phyloP scores from a whole-genome alignment of 1,140 invertebrate genomes.

The Listronotus bonariensis region DNA sequence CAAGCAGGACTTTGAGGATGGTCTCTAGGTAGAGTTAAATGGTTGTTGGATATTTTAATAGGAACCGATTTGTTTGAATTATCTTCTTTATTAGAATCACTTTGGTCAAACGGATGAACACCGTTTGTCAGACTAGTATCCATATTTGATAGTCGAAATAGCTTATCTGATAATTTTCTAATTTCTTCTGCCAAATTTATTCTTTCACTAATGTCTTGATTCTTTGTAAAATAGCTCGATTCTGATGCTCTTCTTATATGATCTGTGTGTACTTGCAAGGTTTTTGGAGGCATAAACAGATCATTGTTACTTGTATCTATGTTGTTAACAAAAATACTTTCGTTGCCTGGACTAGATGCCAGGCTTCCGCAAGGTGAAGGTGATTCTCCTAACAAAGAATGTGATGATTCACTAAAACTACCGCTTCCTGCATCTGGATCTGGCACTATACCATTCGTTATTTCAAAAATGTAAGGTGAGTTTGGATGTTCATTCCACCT shows the following conservation, averaged over 20 bases:
- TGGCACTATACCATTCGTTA: slow-evolving; percentile 54
- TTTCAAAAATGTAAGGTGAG: slow-evolving; percentile 79
- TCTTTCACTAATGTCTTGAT: slow-evolving; percentile 62
- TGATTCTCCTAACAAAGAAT: slow-evolving; percentile 66
- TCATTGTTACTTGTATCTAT: slow-evolving; percentile 25
- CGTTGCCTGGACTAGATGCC: slow-evolving; percentile 60
- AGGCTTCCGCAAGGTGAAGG: slow-evolving; percentile 77
- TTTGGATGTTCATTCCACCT: slow-evolving; percentile 84
- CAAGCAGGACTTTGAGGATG: slow-evolving; percentile 36
- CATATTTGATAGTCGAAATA: slow-evolving; percentile 73
- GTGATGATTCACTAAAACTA: slow-evolving; percentile 54
- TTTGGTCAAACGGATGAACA: background rate
- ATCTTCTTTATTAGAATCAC: background rate
- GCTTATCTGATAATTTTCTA: slow-evolving; percentile 75
- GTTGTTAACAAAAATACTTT: slow-evolving; percentile 39
- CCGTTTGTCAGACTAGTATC: slow-evolving; percentile 60
- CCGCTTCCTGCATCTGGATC: slow-evolving; percentile 25
- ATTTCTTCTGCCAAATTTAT: slow-evolving; percentile 79
- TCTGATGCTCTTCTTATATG: slow-evolving; percentile 72
- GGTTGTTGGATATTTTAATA: slow-evolving; percentile 1
- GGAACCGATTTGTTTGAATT: slow-evolving; percentile 55
- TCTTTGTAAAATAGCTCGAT: slow-evolving; percentile 67
- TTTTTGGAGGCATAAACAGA: slow-evolving; percentile 19
- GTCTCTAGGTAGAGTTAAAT: slow-evolving; percentile 24
- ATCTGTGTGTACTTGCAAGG: slow-evolving; percentile 42